Evolutionary conservation across 1,140 invertebrate species (phyloP).

Genomic region (Homalodisca vitripennis): DNA sequence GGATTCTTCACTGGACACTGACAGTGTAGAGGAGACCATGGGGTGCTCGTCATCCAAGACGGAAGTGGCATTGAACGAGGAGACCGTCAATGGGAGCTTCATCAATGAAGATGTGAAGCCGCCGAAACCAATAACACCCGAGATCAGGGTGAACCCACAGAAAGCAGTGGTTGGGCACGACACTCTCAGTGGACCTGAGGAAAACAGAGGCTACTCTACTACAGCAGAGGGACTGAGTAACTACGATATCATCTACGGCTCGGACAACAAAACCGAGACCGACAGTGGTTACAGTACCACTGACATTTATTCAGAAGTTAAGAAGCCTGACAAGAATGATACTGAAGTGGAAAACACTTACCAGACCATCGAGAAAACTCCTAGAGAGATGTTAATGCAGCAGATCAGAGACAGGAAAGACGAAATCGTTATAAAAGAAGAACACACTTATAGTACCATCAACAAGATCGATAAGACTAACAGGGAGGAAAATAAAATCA

Average conservation of each 20-base stretch:
- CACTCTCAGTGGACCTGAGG: no score
- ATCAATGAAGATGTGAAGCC: not conserved
- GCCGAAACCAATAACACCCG: not conserved
- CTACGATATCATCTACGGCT: constrained; percentile 7
- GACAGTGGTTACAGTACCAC: not conserved
- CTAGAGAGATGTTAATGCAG: constrained; percentile 7
- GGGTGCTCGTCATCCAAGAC: constrained; percentile 32
- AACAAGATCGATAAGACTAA: not conserved
- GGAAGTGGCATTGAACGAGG: not conserved
- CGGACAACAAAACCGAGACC: not conserved
- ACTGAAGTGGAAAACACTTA: not conserved
- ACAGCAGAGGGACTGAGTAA: not conserved
- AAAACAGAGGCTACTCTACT: no score
- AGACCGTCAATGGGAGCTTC: not conserved
- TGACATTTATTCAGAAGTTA: constrained; percentile 16
- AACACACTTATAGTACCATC: not conserved
- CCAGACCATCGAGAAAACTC: not conserved
- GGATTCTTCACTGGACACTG: constrained; percentile 13
- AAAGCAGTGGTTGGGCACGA: no score
- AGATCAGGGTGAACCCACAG: no score
- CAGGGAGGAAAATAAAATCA: no score
- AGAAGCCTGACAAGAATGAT: not conserved
- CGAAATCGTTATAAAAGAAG: not conserved
- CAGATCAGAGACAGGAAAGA: constrained; percentile 11
- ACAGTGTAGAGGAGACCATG: constrained; percentile 24